phyloP scores from a whole-genome alignment of 2,113 vertebrate genomes.

The Mesembrinibis cayennensis region DNA sequence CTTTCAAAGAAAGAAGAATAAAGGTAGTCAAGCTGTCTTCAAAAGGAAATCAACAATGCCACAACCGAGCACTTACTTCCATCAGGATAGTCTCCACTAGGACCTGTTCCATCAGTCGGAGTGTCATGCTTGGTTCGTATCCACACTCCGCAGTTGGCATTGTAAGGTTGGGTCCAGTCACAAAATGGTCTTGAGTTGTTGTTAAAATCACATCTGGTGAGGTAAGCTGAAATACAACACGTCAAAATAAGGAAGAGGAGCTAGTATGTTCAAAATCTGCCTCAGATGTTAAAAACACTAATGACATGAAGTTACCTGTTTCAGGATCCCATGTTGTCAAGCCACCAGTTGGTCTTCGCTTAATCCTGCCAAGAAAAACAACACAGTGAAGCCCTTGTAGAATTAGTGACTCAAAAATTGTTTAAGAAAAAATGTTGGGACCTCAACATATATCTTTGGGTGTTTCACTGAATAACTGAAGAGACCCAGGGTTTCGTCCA shows the following conservation, averaged over 20 bases:
- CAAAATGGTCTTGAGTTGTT: conserved; percentile 71
- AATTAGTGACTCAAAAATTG: not conserved
- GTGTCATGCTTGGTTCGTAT: conserved; percentile 65
- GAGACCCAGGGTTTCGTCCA: not conserved
- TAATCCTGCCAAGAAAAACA: conserved; percentile 23
- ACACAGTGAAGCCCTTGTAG: not conserved
- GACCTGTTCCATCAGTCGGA: conserved; percentile 70
- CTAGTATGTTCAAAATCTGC: not conserved
- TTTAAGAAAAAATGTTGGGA: not conserved
- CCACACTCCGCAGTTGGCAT: conserved; percentile 49
- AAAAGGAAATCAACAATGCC: not conserved
- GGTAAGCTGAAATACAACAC: conserved; percentile 71
- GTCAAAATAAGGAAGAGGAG: not conserved
- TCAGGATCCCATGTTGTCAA: conserved; percentile 31
- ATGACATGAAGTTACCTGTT: conserved; percentile 17
- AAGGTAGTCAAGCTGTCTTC: not conserved
- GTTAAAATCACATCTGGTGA: conserved; percentile 79
- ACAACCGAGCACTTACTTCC: conserved; percentile 43
- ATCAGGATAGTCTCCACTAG: conserved; percentile 62
- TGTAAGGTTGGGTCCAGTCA: conserved; percentile 77
- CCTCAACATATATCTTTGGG: not conserved
- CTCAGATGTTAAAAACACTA: not conserved
- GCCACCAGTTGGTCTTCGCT: not conserved
- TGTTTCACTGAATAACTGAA: not conserved
- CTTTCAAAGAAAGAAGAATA: not conserved